Percentiles rank a stretch among this genome's conserved stretches.
These are phyloP conservation scores for Brachionus koreanus DNA, from an alignment of 1,140 invertebrate genomes.

Conservation along the genomic window DNA sequence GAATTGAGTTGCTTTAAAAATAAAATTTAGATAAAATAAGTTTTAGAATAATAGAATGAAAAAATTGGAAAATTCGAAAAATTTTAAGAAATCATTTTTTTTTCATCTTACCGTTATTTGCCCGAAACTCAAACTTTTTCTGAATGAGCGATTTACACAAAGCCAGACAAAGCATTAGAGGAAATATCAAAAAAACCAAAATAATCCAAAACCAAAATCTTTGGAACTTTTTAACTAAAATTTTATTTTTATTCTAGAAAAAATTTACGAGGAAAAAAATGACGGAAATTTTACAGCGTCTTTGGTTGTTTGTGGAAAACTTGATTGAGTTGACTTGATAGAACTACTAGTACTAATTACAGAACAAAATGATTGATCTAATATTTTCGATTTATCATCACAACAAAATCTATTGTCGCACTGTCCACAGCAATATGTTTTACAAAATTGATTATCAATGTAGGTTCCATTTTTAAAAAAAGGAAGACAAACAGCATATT, in stretches of 20 bases:
- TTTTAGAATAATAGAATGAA: not conserved
- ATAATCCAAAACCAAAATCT: conserved; percentile 7
- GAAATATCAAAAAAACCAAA: not conserved
- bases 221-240: not conserved
- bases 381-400: not conserved
- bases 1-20: not conserved
- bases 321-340: not conserved
- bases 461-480: not conserved
- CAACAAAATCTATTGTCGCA: not conserved
- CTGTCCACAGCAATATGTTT: not conserved
- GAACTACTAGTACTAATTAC: not conserved
- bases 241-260: not conserved
- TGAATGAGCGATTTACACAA: conserved; percentile 5
- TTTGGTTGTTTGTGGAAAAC: no score
- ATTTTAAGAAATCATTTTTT: not conserved
- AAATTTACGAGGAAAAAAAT: not conserved
- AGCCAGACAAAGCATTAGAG: not conserved
- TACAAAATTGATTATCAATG: not conserved
- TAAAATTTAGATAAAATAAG: not conserved
- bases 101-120: not conserved
- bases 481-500: not conserved
- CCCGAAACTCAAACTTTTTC: not conserved
- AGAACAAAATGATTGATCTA: not conserved
- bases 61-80: not conserved
- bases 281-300: not conserved